A percentile compares a stretch with the other conserved stretches of the same genome.
Evolutionary conservation across 2,797 vertebrate species (phyloP).

Genomic region (Betta splendens): DNA sequence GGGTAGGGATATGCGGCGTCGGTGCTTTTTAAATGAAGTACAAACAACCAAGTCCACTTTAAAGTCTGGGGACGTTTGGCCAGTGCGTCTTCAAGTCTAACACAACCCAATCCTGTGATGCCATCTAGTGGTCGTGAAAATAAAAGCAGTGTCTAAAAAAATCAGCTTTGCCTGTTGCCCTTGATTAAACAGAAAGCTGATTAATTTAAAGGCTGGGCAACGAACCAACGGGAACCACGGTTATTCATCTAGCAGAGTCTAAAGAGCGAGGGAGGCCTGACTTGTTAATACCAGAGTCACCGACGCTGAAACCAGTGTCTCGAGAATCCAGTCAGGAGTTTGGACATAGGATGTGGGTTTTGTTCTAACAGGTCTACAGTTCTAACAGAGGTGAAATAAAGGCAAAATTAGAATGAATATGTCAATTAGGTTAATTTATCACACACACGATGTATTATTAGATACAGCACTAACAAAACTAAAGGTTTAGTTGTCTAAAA

Average conservation of each 20-base stretch:
- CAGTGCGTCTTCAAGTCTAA: not conserved
- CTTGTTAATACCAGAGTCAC: no score
- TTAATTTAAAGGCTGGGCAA: not conserved
- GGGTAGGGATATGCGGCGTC: not conserved
- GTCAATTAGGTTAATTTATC: no score
- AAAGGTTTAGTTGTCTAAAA: no score
- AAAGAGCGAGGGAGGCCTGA: no score
- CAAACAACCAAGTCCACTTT: not conserved
- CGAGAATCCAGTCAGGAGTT: no score
- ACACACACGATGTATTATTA: no score
- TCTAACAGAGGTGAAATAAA: no score
- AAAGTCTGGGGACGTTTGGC: not conserved
- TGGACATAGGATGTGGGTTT: no score
- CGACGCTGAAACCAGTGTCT: no score
- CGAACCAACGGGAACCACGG: not conserved
- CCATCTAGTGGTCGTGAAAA: slow-evolving; percentile 69
- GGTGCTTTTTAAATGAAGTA: not conserved
- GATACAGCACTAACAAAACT: no score
- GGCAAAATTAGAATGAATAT: no score
- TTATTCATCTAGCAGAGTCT: not conserved
- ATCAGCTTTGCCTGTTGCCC: not conserved
- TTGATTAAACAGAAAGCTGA: not conserved
- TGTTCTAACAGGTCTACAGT: no score
- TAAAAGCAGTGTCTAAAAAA: not conserved
- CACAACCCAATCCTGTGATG: slow-evolving; percentile 62